Percentiles rank a stretch among this genome's conserved stretches.
phyloP scores from a whole-genome alignment of 2,888 invertebrate species.

The Drosophila macrospina region DNA sequence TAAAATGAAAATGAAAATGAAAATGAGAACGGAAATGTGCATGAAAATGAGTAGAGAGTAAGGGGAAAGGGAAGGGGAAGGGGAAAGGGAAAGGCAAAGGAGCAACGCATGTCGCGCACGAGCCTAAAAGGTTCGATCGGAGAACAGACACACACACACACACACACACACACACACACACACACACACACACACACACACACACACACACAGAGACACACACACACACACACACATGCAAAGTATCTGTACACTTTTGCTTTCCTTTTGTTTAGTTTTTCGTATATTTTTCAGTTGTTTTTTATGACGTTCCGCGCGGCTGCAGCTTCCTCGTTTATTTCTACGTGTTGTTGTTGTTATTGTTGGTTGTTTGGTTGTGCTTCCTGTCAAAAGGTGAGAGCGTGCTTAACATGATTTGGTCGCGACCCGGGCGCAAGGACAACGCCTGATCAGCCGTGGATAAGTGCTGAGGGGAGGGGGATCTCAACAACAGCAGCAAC shows the following conservation, averaged over 20 bases:
- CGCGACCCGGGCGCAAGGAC: conserved; percentile 63
- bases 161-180: conserved; percentile 12
- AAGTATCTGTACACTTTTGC: conserved; percentile 67
- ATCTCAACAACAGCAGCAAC: conserved; percentile 16
- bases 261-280: conserved; percentile 48
- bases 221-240: conserved; percentile 9
- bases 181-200: conserved; percentile 3
- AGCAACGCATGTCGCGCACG: conserved; percentile 65
- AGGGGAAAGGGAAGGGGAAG: neutral
- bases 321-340: conserved; percentile 39
- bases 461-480: conserved; percentile 5
- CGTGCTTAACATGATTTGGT: conserved; percentile 74
- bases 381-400: conserved; percentile 74
- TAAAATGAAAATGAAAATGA: conserved; percentile 41
- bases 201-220: too few relatives aligned
- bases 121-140: conserved; percentile 48
- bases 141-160: conserved; percentile 9
- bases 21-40: conserved; percentile 46
- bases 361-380: neutral
- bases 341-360: neutral
- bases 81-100: neutral
- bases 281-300: conserved; percentile 13
- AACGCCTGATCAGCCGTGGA: conserved; percentile 32
- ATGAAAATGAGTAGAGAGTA: conserved; percentile 31
- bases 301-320: conserved; percentile 51